Conservation (phyloP, 1,140 invertebrate genomes). For the Aporrectodea caliginosa region DNA sequence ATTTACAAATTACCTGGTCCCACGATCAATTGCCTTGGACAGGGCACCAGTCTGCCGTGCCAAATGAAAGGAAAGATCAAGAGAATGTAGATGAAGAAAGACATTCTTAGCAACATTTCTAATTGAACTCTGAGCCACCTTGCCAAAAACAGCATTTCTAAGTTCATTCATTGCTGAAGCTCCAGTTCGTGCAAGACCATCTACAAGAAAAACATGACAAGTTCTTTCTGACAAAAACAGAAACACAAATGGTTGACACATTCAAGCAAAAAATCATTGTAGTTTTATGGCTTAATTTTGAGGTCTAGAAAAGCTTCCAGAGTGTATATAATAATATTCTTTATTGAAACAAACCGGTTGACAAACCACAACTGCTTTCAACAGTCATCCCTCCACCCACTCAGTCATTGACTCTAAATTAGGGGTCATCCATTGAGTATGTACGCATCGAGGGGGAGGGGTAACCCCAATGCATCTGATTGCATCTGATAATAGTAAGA, state of each 20-base stretch:
- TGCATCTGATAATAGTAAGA: no score
- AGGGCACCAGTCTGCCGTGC: constrained; percentile 86
- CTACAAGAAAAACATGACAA: constrained; percentile 57
- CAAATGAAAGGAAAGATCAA: constrained; percentile 93
- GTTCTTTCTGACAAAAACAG: constrained; percentile 13
- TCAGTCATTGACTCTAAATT: no score
- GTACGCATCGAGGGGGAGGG: no score
- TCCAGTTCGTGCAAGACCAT: constrained; percentile 85
- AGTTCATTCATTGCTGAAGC: constrained; percentile 92
- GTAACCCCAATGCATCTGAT: no score
- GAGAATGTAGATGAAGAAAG: constrained; percentile 91
- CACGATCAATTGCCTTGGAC: constrained; percentile 67
- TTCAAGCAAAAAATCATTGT: background rate
- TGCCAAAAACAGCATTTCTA: constrained; percentile 95
- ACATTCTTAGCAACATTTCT: constrained; percentile 89
- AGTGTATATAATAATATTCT: no score
- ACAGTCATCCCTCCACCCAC: no score
- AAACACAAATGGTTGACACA: background rate
- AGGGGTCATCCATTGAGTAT: no score
- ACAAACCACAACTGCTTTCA: no score
- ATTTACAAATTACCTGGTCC: constrained; percentile 59
- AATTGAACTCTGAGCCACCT: constrained; percentile 96
- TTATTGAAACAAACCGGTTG: no score
- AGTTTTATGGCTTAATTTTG: no score
- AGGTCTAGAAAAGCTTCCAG: no score